Base-by-base conservation (phyloP, 2,797 vertebrate species). In the Limosa lapponica region DNA sequence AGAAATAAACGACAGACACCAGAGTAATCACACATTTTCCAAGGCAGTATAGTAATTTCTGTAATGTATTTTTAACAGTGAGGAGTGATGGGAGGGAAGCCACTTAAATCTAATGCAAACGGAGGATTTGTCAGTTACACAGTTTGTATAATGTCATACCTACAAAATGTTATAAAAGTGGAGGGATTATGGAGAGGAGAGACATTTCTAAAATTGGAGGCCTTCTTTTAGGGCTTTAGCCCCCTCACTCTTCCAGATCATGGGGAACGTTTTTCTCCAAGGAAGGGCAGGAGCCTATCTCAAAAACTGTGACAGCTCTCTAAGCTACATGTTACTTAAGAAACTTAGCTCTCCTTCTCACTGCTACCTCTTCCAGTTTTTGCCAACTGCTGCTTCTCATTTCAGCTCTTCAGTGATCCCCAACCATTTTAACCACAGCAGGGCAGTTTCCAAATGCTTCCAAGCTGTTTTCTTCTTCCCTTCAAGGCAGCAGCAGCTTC, bases 41-140 rank as follows among this genome's bases (percentile, higher is more conserved):
- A 27, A 96, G 96, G 95, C 95, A 95, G 93, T 94, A 74, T 87
- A 96, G 96, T 96, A 96, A 98, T 97, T 97, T 97, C 94, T 95
- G 87, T 91, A 84, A 96, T 85, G 86, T 96, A 97, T 97, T 98
- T 98, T 98, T 97, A 97, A 95, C 95, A 6, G 15, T 95, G 93
- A 96, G 81, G 95, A 96, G 89, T 83, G 96, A 94, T 82, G 71
- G 93, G 79, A 94, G 90, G 87, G 84, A 95, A 97, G 95, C 82
- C 96, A 95, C 96, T 97, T 97, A 96, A 94, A 96, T 87, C 92
- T 90, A 96, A 96, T 55, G 93, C 87, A 95, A 97, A 97, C 12
- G 55, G 93, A 95, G 95, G 95, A 96, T 97, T 97, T 98, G 96
- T 97, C 97, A 95, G 91, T 94, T 97, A 91, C 24, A 15, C 30